These are phyloP conservation scores for Drosophila kambysellisi DNA, from an alignment of 2,888 invertebrate genomes.

Conservation along the genomic window DNA sequence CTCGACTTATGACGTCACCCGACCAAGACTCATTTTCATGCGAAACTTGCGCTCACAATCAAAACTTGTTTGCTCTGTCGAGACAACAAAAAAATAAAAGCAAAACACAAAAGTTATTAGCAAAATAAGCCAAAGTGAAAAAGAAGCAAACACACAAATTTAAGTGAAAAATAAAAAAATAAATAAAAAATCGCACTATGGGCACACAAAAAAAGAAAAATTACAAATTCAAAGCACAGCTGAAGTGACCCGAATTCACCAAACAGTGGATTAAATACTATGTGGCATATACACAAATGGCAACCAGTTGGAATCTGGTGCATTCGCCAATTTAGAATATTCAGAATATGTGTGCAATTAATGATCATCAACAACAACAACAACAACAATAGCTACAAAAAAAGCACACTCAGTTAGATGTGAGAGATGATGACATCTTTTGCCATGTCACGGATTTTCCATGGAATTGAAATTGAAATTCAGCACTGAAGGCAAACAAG, in stretches of 20 bases:
- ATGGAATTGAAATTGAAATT: conserved; percentile 70
- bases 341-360: conserved; percentile 29
- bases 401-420: not conserved
- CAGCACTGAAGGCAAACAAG: conserved; percentile 51
- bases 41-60: conserved; percentile 60
- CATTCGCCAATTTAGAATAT: conserved; percentile 64
- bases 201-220: not conserved
- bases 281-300: conserved; percentile 37
- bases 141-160: conserved; percentile 15
- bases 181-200: conserved; percentile 47
- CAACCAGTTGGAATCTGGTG: conserved; percentile 57
- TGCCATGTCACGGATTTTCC: conserved; percentile 66
- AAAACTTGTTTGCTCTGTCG: conserved; percentile 71
- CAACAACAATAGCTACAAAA: not conserved
- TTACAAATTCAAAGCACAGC: conserved; percentile 61
- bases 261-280: conserved; percentile 23
- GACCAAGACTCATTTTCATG: conserved; percentile 50
- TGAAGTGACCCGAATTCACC: conserved; percentile 44
- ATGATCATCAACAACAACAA: not conserved
- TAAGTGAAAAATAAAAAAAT: conserved; percentile 56
- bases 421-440: conserved; percentile 68
- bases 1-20: conserved; percentile 66
- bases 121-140: conserved; percentile 22
- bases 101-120: conserved; percentile 21
- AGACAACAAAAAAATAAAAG: conserved; percentile 45